phyloP scores from a whole-genome alignment of 1,140 invertebrate genomes.

The Ostrea edulis region DNA sequence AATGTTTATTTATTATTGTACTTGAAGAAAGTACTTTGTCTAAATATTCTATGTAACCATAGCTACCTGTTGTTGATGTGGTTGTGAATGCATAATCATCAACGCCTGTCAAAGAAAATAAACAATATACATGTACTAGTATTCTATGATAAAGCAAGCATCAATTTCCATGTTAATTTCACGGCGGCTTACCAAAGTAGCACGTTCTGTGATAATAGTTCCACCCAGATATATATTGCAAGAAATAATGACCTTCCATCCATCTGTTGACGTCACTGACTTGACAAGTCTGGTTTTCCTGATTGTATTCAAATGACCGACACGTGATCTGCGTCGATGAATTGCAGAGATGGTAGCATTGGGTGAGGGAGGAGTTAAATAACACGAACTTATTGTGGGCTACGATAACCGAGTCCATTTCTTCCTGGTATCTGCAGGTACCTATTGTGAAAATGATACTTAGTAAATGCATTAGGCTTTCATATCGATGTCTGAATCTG shows the following conservation, averaged over 20 bases:
- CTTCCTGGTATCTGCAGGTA: slow-evolving; percentile 15
- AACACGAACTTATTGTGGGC: slow-evolving; percentile 9
- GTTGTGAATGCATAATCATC: neutral
- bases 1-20: too few species aligned
- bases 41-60: neutral
- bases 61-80: neutral
- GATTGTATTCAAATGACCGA: slow-evolving; percentile 47
- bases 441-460: neutral
- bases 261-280: slow-evolving; percentile 41
- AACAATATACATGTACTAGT: neutral
- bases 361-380: neutral
- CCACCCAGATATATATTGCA: slow-evolving; percentile 3
- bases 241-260: neutral
- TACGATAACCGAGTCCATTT: neutral
- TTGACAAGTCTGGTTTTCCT: slow-evolving; percentile 15
- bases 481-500: too few species aligned
- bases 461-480: too few species aligned
- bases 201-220: slow-evolving; percentile 47
- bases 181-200: slow-evolving; percentile 8
- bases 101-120: neutral
- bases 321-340: slow-evolving; percentile 36
- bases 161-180: neutral
- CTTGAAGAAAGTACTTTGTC: too few species aligned
- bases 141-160: neutral
- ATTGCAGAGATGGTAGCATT: slow-evolving; percentile 39